Percentiles rank a stretch among this genome's conserved stretches.
Conservation (phyloP, 2,797 vertebrate genomes). For the Danio jaintianensis region DNA sequence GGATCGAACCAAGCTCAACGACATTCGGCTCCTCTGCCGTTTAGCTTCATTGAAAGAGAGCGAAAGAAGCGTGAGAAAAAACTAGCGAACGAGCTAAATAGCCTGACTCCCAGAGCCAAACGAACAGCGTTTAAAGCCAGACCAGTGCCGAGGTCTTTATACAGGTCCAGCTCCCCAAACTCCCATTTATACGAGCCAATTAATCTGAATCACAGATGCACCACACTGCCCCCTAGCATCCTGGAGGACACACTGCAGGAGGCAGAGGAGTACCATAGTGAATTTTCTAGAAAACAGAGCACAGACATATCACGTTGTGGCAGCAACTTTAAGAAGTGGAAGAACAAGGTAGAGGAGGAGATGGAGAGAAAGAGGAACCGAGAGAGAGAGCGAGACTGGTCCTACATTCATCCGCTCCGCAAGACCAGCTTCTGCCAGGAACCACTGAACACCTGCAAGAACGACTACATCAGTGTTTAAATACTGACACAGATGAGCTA, state of each 20-base stretch:
- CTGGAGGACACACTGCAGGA: conserved; percentile 15
- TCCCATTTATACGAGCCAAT: conserved; percentile 70
- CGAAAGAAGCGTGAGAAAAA: conserved; percentile 80
- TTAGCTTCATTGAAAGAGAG: conserved; percentile 86
- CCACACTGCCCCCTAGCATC: conserved; percentile 21
- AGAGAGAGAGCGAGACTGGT: conserved; percentile 65
- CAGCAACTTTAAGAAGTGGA: conserved; percentile 26
- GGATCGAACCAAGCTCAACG: conserved; percentile 54
- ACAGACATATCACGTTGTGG: neutral
- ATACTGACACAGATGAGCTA: neutral
- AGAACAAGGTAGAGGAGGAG: conserved; percentile 66
- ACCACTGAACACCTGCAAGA: conserved; percentile 25
- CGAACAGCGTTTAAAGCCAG: conserved; percentile 81
- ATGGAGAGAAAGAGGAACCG: conserved; percentile 45
- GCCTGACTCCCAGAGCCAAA: conserved; percentile 69
- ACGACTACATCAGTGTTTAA: conserved; percentile 61
- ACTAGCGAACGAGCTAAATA: conserved; percentile 75
- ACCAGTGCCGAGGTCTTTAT: conserved; percentile 81
- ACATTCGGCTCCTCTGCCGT: conserved; percentile 77
- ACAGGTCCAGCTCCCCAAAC: conserved; percentile 61
- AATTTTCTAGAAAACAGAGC: conserved; percentile 27
- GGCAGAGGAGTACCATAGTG: conserved; percentile 36
- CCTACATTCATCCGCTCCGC: conserved; percentile 37
- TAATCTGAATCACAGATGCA: conserved; percentile 57
- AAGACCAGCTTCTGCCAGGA: conserved; percentile 14